These are phyloP conservation scores for Cottus gobio DNA, from an alignment of 2,113 vertebrate genomes.

Conservation along the genomic window DNA sequence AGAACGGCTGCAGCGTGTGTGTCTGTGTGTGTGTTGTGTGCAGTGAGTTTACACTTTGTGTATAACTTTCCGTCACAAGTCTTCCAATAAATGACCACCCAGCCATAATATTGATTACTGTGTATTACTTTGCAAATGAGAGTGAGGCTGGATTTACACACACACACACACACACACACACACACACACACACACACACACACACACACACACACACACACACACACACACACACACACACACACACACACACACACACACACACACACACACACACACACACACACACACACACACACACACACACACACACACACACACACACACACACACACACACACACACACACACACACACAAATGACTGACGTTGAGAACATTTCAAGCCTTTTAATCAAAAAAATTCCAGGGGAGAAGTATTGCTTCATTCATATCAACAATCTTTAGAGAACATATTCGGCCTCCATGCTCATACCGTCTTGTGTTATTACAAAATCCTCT, in stretches of 20 bases:
- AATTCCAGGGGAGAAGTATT: neutral
- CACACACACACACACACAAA: conserved; percentile 8
- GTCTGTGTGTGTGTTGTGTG: conserved; percentile 19
- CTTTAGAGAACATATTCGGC: conserved; percentile 15
- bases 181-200: neutral
- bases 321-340: neutral
- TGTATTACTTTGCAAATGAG: conserved; percentile 48
- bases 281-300: neutral
- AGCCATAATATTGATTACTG: conserved; percentile 36
- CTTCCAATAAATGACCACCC: conserved; percentile 27
- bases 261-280: neutral
- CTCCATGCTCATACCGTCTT: neutral
- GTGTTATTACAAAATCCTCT: conserved; percentile 42
- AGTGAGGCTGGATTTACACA: neutral
- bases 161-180: conserved; percentile 1
- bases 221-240: too few relatives aligned
- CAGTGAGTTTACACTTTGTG: conserved; percentile 16
- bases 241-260: too few relatives aligned
- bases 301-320: conserved; percentile 12
- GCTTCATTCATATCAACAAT: conserved; percentile 65
- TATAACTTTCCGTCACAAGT: conserved; percentile 15
- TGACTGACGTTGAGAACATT: neutral
- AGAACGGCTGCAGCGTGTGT: neutral
- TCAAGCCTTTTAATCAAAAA: neutral
- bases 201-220: conserved; percentile 16